Evolutionary conservation across 2,888 invertebrate species (phyloP), one percentile per base, ranked within the genome.

Genomic region (Hermodice carunculata): DNA sequence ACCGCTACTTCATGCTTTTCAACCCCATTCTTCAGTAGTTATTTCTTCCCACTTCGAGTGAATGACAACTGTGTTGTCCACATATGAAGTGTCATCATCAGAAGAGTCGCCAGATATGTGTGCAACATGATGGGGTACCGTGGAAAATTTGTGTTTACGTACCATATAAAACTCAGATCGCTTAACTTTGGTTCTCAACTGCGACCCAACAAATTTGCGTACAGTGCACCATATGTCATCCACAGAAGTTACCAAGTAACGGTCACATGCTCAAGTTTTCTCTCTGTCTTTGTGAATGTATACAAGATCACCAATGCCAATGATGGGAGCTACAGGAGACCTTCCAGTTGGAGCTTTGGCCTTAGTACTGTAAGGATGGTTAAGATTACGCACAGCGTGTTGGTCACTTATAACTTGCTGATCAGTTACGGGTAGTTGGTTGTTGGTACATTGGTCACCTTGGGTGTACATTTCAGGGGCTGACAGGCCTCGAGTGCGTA

Each of bases 381-480:
- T 76, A 3, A 17, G 2, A 14, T 11, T 37, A 6, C 75, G 57
- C 1, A 22, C 43, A 8, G 34, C 19, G 56, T 69, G 62, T 51
- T 73, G 67, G 1, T 40, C n/a, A 8, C 61, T 22, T 11, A 74
- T 69, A 4, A 68, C 29, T 3, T 61, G 49, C 1, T 61, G 42
- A 49, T 75, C 76, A 4, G 53, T 32, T 8, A 54, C 2, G 2
- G 70, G 29, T 3, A 75, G 6, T 63, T 73, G 71, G 8, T 32
- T 49, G 54, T 69, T 61, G 3, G 74, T 66, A 44, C 69, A 73
- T 52, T 77, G 74, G 51, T 66, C 61, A 19, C 73, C 42, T 31
- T 75, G 75, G 8, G 66, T 67, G 67, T 66, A 66, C 58, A 70
- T 43, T 57, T 75, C 76, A 3, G 68, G 43, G 24, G 73, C 46